Evolutionary conservation across 2,113 vertebrate species (phyloP).

Genomic region (Limnothrissa miodon): DNA sequence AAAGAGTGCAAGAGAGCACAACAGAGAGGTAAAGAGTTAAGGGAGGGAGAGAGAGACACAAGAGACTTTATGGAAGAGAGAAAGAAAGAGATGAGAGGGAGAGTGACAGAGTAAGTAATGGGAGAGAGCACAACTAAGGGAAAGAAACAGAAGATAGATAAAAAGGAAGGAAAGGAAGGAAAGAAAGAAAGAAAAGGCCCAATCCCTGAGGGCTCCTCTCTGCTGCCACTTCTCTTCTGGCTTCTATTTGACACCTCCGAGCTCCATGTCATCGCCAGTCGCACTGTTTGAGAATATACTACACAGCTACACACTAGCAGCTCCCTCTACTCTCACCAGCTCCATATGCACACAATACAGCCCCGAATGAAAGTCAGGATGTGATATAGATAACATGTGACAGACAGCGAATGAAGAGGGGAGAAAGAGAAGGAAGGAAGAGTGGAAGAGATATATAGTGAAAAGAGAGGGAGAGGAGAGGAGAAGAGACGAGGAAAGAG

Average conservation of each 20-base stretch:
- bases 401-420: not conserved
- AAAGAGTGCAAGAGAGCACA: not conserved
- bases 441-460: not conserved
- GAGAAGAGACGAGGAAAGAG: conserved; percentile 1
- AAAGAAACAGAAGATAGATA: not conserved
- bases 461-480: not conserved
- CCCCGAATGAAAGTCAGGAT: not conserved
- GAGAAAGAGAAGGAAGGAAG: not conserved
- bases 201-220: conserved; percentile 5
- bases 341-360: not conserved
- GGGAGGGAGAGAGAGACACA: not conserved
- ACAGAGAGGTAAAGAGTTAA: not conserved
- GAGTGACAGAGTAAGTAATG: not conserved
- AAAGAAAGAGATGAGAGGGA: not conserved
- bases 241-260: conserved; percentile 12
- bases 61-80: not conserved
- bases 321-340: not conserved
- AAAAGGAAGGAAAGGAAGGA: not conserved
- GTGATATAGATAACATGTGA: conserved; percentile 4
- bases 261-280: not conserved
- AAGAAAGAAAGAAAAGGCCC: not conserved
- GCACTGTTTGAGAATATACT: not conserved
- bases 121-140: not conserved
- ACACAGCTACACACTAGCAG: not conserved
- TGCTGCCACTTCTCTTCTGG: not conserved